Percentiles rank a stretch among this genome's conserved stretches.
Conservation (phyloP, 2,888 invertebrate genomes). For the Harpagoxenus sublaevis region DNA sequence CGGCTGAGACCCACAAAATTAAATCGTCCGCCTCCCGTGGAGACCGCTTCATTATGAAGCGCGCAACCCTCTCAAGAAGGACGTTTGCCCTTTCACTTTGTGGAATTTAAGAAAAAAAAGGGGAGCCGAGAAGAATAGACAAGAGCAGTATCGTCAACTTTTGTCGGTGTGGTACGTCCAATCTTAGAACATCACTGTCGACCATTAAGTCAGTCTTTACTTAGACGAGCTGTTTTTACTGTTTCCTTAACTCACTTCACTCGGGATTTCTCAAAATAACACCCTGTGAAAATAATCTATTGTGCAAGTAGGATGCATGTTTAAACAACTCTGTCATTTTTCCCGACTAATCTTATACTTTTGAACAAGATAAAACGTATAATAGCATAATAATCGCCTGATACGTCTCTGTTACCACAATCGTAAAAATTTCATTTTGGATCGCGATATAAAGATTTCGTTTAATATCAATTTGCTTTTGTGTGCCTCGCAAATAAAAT, state of each 20-base stretch:
- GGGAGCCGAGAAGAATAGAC: slow-evolving; percentile 2
- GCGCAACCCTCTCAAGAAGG: neutral
- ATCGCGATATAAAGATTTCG: neutral
- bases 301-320: neutral
- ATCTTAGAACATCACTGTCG: slow-evolving; percentile 72
- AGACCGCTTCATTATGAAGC: slow-evolving; percentile 32
- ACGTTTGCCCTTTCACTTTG: neutral
- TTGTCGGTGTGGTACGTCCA: slow-evolving; percentile 66
- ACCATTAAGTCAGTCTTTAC: slow-evolving; percentile 71
- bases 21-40: slow-evolving; percentile 5
- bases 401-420: neutral
- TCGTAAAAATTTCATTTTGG: neutral
- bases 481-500: slow-evolving; percentile 10
- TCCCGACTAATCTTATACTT: neutral
- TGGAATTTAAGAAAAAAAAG: slow-evolving; percentile 26
- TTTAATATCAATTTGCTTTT: slow-evolving; percentile 23
- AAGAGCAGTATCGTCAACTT: neutral
- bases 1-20: slow-evolving; percentile 24
- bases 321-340: neutral
- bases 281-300: neutral
- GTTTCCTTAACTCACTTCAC: neutral
- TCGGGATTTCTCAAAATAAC: slow-evolving; percentile 10
- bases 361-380: neutral
- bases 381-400: neutral
- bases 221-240: slow-evolving; percentile 71